These are phyloP conservation scores for Embiotoca jacksoni DNA, from an alignment of 2,113 vertebrate genomes.

Conservation along the genomic window DNA sequence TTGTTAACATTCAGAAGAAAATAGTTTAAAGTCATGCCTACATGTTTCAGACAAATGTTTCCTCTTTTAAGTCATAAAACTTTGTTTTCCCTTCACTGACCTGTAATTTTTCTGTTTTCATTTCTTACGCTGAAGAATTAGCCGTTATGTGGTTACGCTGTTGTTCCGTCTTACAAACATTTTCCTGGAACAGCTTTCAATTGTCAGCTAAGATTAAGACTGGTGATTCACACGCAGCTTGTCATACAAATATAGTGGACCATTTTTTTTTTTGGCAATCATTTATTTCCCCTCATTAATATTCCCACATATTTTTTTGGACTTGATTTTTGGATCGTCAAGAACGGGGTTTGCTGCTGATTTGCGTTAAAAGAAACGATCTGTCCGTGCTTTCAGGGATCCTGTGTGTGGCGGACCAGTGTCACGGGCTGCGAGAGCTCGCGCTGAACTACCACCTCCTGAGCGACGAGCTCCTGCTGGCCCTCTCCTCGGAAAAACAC, in stretches of 20 bases:
- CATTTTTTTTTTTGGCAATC: background rate
- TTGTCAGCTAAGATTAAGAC: background rate
- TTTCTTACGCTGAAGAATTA: conserved; percentile 8
- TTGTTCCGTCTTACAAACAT: conserved; percentile 6
- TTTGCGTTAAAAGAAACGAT: background rate
- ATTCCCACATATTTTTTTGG: background rate
- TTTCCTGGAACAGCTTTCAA: conserved; percentile 28
- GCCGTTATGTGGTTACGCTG: background rate
- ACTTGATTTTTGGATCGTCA: background rate
- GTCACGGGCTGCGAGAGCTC: conserved; percentile 94
- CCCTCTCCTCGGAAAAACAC: conserved; percentile 95
- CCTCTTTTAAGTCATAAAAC: background rate
- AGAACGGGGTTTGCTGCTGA: background rate
- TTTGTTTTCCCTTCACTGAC: background rate
- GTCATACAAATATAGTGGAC: background rate
- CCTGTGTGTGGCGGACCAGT: conserved; percentile 92
- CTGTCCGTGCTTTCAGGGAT: conserved; percentile 67
- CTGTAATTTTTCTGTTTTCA: conserved; percentile 19
- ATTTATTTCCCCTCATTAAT: background rate
- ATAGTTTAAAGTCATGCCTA: background rate
- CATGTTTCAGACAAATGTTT: background rate
- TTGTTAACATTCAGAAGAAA: background rate
- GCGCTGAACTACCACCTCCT: conserved; percentile 95
- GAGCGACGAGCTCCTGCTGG: conserved; percentile 94
- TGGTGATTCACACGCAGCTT: conserved; percentile 23